Conservation (phyloP, 2,888 invertebrate species). For the Sminthurides aquaticus region DNA sequence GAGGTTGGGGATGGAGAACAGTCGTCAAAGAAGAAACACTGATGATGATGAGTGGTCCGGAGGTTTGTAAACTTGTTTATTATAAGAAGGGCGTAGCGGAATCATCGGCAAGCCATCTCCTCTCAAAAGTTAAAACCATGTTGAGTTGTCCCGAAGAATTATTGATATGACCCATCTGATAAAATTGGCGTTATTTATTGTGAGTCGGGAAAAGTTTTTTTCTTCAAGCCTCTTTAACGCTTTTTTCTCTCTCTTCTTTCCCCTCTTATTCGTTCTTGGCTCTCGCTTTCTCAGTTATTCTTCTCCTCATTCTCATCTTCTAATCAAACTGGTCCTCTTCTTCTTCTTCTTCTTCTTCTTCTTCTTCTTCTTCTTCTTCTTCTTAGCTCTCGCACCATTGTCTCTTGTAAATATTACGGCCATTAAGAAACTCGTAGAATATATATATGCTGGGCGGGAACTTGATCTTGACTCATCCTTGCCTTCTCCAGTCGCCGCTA, state of each 20-base stretch:
- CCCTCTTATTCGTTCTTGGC: not conserved
- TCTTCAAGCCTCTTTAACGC: not conserved
- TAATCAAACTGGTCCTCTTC: too few species aligned
- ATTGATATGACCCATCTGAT: conserved; percentile 27
- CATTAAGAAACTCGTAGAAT: not conserved
- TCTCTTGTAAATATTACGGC: not conserved
- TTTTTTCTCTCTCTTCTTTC: not conserved
- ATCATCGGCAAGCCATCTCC: conserved; percentile 23
- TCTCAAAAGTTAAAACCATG: conserved; percentile 25
- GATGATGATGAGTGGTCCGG: not conserved
- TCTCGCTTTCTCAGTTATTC: too few species aligned
- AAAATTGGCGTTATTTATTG: conserved; percentile 24
- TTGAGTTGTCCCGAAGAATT: conserved; percentile 26
- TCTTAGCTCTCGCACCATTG: not conserved
- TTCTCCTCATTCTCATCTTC: too few species aligned
- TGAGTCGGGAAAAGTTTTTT: conserved; percentile 18
- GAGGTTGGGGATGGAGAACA: not conserved
- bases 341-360: not conserved
- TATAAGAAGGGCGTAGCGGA: conserved; percentile 5
- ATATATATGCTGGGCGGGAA: not conserved
- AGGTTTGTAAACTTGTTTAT: not conserved
- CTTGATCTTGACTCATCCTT: too few species aligned
- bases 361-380: not conserved
- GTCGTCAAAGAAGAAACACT: not conserved
- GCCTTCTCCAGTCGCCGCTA: not conserved